phyloP scores from a whole-genome alignment of 37 sponge, comb jelly and placozoan species.

The Chondrilla cf. caribensis region DNA sequence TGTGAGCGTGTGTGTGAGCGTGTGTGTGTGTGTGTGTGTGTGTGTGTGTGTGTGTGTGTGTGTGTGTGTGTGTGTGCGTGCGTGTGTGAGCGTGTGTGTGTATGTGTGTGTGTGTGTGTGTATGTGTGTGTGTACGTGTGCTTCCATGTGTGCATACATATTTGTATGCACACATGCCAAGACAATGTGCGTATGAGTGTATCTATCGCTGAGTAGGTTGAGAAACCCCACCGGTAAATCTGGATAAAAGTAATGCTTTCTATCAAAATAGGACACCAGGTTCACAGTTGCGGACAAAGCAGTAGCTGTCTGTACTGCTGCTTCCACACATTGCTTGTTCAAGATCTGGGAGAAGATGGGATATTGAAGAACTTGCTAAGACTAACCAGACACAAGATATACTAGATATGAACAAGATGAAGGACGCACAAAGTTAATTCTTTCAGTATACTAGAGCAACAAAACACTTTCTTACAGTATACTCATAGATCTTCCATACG shows the following conservation, averaged over 20 bases:
- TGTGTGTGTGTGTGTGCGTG: too few species aligned
- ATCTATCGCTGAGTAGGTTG: too few species aligned
- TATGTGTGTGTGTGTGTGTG: background rate
- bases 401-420: too few species aligned
- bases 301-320: conserved; percentile 47
- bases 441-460: too few species aligned
- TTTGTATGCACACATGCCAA: background rate
- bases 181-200: background rate
- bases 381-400: background rate
- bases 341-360: conserved; percentile 4
- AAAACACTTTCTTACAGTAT: too few species aligned
- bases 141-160: background rate
- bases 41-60: too few species aligned
- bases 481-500: too few species aligned
- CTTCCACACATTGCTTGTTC: conserved; percentile 55
- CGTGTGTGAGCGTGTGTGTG: background rate
- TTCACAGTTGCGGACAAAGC: conserved; percentile 31
- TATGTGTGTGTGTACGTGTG: conserved; percentile 1
- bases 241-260: conserved; percentile 77
- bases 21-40: too few species aligned
- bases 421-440: too few species aligned
- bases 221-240: conserved; percentile 62
- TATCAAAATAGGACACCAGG: conserved; percentile 56
- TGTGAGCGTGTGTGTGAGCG: background rate
- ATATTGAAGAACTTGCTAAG: too few species aligned